Evolutionary conservation across 2,797 vertebrate species (phyloP).

Genomic region (Balearica regulorum): DNA sequence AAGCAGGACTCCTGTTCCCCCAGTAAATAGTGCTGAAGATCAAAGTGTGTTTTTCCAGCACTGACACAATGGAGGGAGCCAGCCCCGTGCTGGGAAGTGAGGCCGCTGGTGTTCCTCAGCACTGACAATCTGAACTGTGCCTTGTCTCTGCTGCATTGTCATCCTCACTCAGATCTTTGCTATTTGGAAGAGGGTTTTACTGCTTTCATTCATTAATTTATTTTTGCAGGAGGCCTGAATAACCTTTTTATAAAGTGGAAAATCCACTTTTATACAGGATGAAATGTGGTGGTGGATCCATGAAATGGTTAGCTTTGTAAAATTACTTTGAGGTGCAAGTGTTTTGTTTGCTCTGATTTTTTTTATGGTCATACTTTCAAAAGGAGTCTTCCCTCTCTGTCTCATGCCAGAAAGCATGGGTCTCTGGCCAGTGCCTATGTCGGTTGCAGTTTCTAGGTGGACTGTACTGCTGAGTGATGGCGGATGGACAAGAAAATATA

Average conservation of each 20-base stretch:
- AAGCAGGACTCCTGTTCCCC: not conserved
- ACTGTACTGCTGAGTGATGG: not conserved
- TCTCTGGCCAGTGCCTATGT: not conserved
- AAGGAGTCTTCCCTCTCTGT: not conserved
- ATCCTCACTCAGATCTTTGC: not conserved
- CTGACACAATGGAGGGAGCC: not conserved
- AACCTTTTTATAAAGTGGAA: not conserved
- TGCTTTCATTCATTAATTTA: not conserved
- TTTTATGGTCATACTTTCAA: not conserved
- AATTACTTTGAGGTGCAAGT: not conserved
- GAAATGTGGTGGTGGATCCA: not conserved
- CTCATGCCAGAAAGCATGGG: not conserved
- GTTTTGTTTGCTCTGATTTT: not conserved
- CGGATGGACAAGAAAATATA: not conserved
- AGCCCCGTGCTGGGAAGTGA: not conserved
- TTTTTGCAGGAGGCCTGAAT: not conserved
- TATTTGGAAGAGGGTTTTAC: not conserved
- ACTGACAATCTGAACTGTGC: not conserved
- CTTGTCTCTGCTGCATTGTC: not conserved
- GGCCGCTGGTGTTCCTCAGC: not conserved
- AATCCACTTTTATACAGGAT: not conserved
- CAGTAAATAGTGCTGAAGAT: not conserved
- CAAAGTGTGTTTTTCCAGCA: not conserved
- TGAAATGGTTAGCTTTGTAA: not conserved
- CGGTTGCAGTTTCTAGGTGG: not conserved